A percentile compares a stretch with the other conserved stretches of the same genome.
Conservation (phyloP, 64 coral and sea anemone genomes). For the Orbicella faveolata region DNA sequence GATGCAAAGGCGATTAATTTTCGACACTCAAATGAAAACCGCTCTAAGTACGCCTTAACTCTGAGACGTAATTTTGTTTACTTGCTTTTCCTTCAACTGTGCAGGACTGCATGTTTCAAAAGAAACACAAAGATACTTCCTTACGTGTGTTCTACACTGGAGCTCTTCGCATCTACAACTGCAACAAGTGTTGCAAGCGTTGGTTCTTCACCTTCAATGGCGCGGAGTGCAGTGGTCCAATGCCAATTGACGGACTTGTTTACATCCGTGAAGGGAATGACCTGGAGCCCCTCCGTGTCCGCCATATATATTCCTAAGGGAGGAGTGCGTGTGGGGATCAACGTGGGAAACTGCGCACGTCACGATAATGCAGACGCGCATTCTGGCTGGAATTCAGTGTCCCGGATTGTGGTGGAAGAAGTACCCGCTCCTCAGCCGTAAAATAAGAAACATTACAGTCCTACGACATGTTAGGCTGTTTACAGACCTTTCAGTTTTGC, state of each 20-base stretch:
- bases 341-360: constrained; percentile 17
- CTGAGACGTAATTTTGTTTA: background rate
- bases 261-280: background rate
- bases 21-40: too few species aligned
- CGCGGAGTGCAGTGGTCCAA: constrained; percentile 10
- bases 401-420: constrained; percentile 30
- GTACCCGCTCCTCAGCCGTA: constrained; percentile 7
- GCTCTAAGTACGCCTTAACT: background rate
- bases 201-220: constrained; percentile 57
- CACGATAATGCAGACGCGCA: background rate
- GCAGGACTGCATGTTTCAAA: constrained; percentile 33
- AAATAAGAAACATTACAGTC: too few species aligned
- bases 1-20: too few species aligned
- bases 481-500: too few species aligned
- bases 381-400: background rate
- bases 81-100: too few species aligned
- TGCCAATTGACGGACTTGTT: constrained; percentile 26
- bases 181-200: constrained; percentile 19
- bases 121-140: background rate
- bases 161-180: background rate
- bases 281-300: constrained; percentile 11
- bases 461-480: too few species aligned
- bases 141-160: constrained; percentile 24
- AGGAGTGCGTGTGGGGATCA: constrained; percentile 25
- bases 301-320: constrained; percentile 25